Base-by-base conservation (phyloP, 2,797 vertebrate species). In the Danio albolineatus region DNA sequence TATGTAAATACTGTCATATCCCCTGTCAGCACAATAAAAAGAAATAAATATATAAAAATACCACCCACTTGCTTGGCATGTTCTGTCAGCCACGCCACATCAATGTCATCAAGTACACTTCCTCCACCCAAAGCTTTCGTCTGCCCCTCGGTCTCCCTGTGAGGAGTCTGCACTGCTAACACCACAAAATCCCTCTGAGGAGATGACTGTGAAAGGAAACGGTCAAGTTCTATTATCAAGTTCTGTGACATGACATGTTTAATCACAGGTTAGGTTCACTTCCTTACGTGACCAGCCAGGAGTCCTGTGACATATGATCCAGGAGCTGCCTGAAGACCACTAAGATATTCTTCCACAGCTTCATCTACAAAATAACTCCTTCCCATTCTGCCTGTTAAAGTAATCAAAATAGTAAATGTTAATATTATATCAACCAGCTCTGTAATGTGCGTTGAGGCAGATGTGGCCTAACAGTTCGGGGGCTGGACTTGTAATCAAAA, bases 351-450 rank as follows among this genome's bases (percentile, higher is more conserved):
- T 85, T 95, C 96, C 85, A 98, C 90, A 6, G 87, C 65, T 72
- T 97, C 96, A 73, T 98, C 97, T 0, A 96, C 96, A 80, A 96
- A 90, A 80, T 95, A 99, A n/a, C 93, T 93, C 86, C 96, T 94
- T 76, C 97, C 97, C 97, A 99, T 99, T 61, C 44, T 90, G 77
- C 54, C 83, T 16, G 17, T 5, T 67, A 12, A 75, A 10, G 41
- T 7, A 21, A 10, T 28, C 28, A 28, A 14, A 28, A 66, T 2
- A 19, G 39, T 5, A 61, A 13, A 43, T 1, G 2, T 5, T 10
- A n/a, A 44, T 17, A 62, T 10, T 59, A 28, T 39, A 46, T 46
- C 36, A 44, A 60, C 21, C 41, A 36, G 41, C 9, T 48, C 28
- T 28, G 28, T 28, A 1, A 28, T 28, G 28, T 28, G n/a, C 3